Evolutionary conservation across 2,797 vertebrate genomes (phyloP), one percentile per base, ranked within the genome.

Genomic region (Mallotus villosus): DNA sequence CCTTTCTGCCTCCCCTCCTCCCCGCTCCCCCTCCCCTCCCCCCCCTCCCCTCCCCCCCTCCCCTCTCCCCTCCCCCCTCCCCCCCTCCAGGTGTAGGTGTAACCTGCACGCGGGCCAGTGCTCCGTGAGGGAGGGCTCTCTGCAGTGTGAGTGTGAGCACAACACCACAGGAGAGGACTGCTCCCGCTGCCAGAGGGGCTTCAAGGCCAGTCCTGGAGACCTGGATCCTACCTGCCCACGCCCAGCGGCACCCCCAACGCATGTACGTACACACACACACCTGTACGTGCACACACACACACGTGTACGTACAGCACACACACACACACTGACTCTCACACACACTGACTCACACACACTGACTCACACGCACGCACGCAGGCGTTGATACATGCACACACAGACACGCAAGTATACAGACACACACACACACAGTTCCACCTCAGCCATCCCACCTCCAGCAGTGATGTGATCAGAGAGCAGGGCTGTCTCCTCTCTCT

Each of bases 101-200:
- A 96, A 98, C 91, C 92, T 98, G 59, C 97, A 99, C 0, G 95
- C 96, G 0, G 93, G 92, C 74, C 88, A 92, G 84, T 99, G 97
- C 84, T 89, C 90, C 4, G 82, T 95, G 82, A 93, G 88, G 0
- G 95, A 97, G 25, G 93, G 93, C 14, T 93, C 90, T 16, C 92
- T 99, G 3, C 94, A 95, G 89, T 99, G 97, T 0, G 95, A 95
- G 67, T 99, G 97, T 0, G 95, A 99, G 25, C 97, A 99, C 90
- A 96, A 96, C 91, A 97, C 97, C 1, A 93, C 92, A 0, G 97
- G 97, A 65, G 95, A 95, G 67, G 96, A 99, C 92, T 99, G 97
- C 0, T 90, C 95, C 77, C 92, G 87, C 75, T 99, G 97, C 81
- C 91, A 90, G 77, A 93, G 86, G 74, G 95, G 90, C 64, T 97